Conservation (phyloP, 1,140 invertebrate species). For the Atta colombica region DNA sequence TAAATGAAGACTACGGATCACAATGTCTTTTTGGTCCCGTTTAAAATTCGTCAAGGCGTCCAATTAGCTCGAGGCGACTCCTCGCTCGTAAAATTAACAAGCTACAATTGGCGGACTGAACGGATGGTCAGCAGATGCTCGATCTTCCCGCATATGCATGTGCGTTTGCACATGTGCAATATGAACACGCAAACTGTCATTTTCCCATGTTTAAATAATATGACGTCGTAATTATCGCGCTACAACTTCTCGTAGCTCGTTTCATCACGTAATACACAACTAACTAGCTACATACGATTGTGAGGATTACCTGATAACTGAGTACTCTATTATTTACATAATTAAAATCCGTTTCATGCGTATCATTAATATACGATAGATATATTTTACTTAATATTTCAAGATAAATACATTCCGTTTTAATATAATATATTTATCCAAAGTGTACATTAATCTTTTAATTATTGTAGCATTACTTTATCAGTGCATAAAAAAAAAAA, state of each 20-base stretch:
- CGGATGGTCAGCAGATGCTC: constrained; percentile 81
- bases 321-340: background rate
- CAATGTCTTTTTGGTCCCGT: constrained; percentile 31
- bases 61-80: constrained; percentile 77
- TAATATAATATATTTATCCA: background rate
- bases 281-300: background rate
- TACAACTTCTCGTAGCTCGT: background rate
- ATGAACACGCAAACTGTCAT: constrained; percentile 31
- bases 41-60: constrained; percentile 66
- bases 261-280: background rate
- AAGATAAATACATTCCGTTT: too few species aligned
- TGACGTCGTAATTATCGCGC: background rate
- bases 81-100: constrained; percentile 79
- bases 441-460: background rate
- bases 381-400: too few species aligned
- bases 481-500: background rate
- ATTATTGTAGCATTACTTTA: background rate
- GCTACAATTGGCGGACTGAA: constrained; percentile 80
- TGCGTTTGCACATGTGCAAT: constrained; percentile 59
- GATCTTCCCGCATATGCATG: constrained; percentile 57
- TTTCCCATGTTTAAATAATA: constrained; percentile 49
- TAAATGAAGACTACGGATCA: background rate
- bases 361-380: background rate
- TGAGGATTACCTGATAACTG: background rate
- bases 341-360: background rate